phyloP scores from a whole-genome alignment of 2,888 invertebrate species.

The Cabera pusaria region DNA sequence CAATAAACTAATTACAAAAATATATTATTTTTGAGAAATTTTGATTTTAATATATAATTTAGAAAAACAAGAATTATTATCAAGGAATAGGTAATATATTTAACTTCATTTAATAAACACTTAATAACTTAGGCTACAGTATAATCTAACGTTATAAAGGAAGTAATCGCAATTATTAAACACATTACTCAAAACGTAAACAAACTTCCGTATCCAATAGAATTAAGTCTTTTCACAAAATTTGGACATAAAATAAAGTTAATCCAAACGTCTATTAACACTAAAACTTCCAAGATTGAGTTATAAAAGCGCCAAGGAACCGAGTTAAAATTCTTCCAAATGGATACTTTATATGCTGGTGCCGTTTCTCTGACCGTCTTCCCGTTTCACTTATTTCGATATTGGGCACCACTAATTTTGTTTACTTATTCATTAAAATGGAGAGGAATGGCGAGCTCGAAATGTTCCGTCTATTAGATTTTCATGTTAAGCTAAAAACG shows the following conservation, averaged over 20 bases:
- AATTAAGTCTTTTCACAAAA: constrained; percentile 25
- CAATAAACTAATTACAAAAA: too few species aligned
- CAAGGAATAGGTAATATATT: too few species aligned
- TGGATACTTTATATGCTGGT: constrained; percentile 69
- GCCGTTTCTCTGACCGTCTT: constrained; percentile 63
- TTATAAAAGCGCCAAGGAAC: constrained; percentile 48
- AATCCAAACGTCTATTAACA: constrained; percentile 38
- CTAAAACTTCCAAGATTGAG: constrained; percentile 49
- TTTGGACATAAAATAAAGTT: constrained; percentile 34
- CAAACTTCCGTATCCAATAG: constrained; percentile 13
- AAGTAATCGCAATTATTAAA: too few species aligned
- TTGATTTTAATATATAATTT: too few species aligned
- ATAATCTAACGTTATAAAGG: too few species aligned
- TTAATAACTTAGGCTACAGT: too few species aligned
- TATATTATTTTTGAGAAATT: too few species aligned
- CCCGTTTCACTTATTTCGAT: constrained; percentile 75
- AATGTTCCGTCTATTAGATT: constrained; percentile 68
- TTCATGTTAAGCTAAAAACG: constrained; percentile 64
- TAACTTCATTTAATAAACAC: too few species aligned
- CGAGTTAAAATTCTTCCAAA: constrained; percentile 59
- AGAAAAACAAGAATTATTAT: too few species aligned
- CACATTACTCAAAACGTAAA: constrained; percentile 9
- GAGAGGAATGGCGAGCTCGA: constrained; percentile 62
- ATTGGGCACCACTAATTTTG: constrained; percentile 77
- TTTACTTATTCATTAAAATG: constrained; percentile 80